Base-by-base conservation (phyloP, 2,113 vertebrate genomes). In the Acinonyx jubatus region DNA sequence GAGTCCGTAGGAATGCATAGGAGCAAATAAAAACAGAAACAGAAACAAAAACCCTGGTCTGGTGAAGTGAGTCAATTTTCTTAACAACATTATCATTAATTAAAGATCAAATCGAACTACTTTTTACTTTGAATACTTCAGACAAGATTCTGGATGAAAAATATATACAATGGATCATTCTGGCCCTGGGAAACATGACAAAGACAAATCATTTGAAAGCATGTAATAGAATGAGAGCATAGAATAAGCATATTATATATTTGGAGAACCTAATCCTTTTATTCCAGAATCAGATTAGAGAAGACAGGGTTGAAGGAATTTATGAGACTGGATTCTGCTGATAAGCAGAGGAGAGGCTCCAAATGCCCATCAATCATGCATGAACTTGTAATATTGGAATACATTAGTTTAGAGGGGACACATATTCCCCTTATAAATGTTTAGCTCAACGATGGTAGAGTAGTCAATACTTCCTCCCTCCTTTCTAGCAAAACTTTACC, bases 271-370 rank as follows among this genome's bases (percentile, higher is more conserved):
- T 74, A 25, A 38, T 87, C 31, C 61, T 68, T 80, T 94, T 38
- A 23, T 94, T 78, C 15, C n/a, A 91, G 80, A 94, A 86, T 69
- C 68, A 41, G 71, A 68, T 50, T 86, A 91, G 82, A 63, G n/a
- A 94, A 91, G 48, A n/a, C 27, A 81, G 55, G 74, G 8, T 27
- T 81, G 10, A 48, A 91, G 38, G 38, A 38, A 73, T 73, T 73
- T 38, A 73, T 45, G 11, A 41, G 21, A 41, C 36, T 91, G 55
- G 27, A 66, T 82, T 65, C 25, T 52, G 1, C 5, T 33, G 33
- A 38, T 79, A 71, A 69, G n/a, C 18, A 83, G 12, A 27, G 38
- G 15, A 78, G 33, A 29, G 69, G 11, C 33, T 61, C 57, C 57
- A 83, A 45, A 89, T 79, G 36, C 36, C 83, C 41, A 38, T 73